Percentiles rank a stretch among this genome's conserved stretches.
These are phyloP conservation scores for Fistularia tabacaria DNA, from an alignment of 2,797 vertebrate genomes.

Conservation along the genomic window DNA sequence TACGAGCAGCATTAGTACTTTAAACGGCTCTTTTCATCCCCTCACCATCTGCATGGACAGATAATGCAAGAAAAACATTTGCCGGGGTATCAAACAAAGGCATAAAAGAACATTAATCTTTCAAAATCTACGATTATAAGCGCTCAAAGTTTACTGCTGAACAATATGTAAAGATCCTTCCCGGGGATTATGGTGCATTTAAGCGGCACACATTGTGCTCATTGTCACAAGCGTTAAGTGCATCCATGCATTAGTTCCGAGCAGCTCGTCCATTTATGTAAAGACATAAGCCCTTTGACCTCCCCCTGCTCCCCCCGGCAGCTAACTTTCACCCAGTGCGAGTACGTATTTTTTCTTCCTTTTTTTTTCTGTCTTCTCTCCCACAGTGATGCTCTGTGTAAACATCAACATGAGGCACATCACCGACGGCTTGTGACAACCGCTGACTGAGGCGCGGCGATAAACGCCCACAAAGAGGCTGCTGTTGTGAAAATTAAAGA, in stretches of 20 bases:
- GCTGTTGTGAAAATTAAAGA: too few relatives aligned
- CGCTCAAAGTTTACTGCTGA: conserved; percentile 17
- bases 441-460: too few relatives aligned
- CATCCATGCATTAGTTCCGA: conserved; percentile 23
- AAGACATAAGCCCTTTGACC: conserved; percentile 38
- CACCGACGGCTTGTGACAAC: too few relatives aligned
- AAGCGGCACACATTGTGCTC: conserved; percentile 14
- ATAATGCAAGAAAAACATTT: conserved; percentile 19
- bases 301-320: conserved; percentile 8
- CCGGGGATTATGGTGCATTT: conserved; percentile 46
- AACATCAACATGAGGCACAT: background rate
- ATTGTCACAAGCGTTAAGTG: conserved; percentile 23
- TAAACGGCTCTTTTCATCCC: conserved; percentile 1
- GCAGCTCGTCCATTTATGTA: conserved; percentile 2
- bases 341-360: background rate
- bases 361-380: background rate
- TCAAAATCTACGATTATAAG: conserved; percentile 26
- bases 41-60: conserved; percentile 20
- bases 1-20: conserved; percentile 1
- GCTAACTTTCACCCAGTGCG: conserved; percentile 5
- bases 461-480: too few relatives aligned
- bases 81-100: conserved; percentile 4
- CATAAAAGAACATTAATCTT: conserved; percentile 24
- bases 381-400: conserved; percentile 22
- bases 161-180: conserved; percentile 45